These are phyloP conservation scores for Campoletis sonorensis DNA, from an alignment of 1,140 invertebrate genomes.

Conservation along the genomic window DNA sequence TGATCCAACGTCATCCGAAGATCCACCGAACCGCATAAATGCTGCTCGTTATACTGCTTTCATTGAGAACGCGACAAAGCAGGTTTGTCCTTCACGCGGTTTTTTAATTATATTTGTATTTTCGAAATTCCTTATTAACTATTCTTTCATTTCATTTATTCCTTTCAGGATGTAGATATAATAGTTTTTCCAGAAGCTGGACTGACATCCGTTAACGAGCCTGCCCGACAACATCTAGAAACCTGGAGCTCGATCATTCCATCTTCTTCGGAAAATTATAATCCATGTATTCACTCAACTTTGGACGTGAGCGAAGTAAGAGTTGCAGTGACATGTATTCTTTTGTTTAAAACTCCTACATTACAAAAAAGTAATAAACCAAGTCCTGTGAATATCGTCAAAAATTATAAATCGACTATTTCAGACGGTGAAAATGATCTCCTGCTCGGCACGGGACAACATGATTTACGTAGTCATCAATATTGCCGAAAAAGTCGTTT, in stretches of 20 bases:
- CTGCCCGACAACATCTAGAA: conserved; percentile 46
- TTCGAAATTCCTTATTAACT: too few relatives aligned
- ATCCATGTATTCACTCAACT: conserved; percentile 57
- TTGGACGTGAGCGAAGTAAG: conserved; percentile 52
- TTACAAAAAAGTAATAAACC: too few relatives aligned
- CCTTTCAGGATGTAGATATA: conserved; percentile 45
- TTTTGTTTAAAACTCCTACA: too few relatives aligned
- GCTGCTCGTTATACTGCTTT: conserved; percentile 30
- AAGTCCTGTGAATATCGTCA: not conserved
- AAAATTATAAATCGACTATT: not conserved
- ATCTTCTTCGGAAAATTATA: conserved; percentile 52
- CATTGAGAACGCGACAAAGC: conserved; percentile 25
- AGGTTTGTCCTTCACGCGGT: not conserved
- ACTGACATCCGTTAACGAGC: conserved; percentile 27
- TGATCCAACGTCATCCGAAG: not conserved
- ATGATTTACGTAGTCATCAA: conserved; percentile 84
- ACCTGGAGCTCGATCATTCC: conserved; percentile 61
- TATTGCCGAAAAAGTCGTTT: conserved; percentile 81
- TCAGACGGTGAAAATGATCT: conserved; percentile 20
- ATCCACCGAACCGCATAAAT: not conserved
- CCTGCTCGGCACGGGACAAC: conserved; percentile 71
- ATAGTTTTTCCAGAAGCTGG: conserved; percentile 51
- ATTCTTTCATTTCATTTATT: too few relatives aligned
- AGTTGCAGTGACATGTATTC: not conserved
- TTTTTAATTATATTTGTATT: not conserved